Conservation (phyloP, 2,888 invertebrate species). For the Rutpela maculata region DNA sequence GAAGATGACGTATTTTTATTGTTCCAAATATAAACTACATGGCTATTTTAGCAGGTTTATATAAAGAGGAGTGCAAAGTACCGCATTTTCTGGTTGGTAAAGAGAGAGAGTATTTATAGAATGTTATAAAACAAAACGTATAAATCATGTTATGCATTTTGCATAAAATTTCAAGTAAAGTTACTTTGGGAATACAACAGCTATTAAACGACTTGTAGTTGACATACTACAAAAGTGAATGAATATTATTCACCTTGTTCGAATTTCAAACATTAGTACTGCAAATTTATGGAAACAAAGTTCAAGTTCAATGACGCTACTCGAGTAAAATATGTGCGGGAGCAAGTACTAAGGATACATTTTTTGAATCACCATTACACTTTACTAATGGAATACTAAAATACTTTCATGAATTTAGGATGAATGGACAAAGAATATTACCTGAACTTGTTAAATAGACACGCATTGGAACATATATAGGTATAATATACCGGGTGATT, state of each 20-base stretch:
- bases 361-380: neutral
- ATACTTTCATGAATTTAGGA: neutral
- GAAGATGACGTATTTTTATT: conserved; percentile 24
- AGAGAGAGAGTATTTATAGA: neutral
- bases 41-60: conserved; percentile 25
- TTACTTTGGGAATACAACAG: no score
- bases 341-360: neutral
- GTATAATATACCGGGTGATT: no score
- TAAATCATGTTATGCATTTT: neutral
- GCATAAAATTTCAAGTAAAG: neutral
- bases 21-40: conserved; percentile 20
- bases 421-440: neutral
- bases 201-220: neutral
- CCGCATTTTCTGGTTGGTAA: conserved; percentile 10
- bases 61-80: neutral
- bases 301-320: conserved; percentile 16
- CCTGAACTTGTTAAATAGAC: no score
- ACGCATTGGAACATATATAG: no score
- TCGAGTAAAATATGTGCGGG: neutral
- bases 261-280: neutral
- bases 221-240: neutral
- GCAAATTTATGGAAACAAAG: neutral
- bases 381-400: neutral
- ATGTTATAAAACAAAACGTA: neutral
- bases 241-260: neutral